Percentiles rank a stretch among this genome's conserved stretches.
phyloP scores from a whole-genome alignment of 2,113 vertebrate species.

The Madoqua kirkii region DNA sequence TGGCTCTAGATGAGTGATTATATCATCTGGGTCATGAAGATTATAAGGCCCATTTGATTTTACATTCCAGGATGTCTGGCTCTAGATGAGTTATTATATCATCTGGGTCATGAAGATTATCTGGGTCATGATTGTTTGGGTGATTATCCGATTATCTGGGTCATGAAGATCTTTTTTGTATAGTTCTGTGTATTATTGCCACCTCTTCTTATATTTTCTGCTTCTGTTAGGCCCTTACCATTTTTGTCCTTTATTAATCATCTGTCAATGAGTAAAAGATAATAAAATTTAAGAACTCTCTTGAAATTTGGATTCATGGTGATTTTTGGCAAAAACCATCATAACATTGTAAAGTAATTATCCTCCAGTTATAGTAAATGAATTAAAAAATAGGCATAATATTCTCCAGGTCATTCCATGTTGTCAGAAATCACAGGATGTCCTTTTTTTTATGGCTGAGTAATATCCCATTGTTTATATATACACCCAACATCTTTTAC shows the following conservation, averaged over 20 bases:
- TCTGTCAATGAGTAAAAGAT: not conserved
- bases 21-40: not conserved
- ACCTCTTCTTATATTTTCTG: not conserved
- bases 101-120: not conserved
- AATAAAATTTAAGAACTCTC: not conserved
- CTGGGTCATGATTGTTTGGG: not conserved
- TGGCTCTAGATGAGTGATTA: not conserved
- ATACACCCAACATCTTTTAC: not conserved
- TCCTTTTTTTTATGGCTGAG: not conserved
- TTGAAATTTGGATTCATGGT: not conserved
- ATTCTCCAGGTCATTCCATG: not conserved
- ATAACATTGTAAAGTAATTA: not conserved
- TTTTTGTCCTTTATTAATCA: not conserved
- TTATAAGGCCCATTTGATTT: not conserved
- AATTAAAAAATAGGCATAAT: not conserved
- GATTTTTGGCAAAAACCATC: not conserved
- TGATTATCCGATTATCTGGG: not conserved
- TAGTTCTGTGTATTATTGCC: not conserved
- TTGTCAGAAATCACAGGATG: not conserved
- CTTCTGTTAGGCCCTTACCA: not conserved
- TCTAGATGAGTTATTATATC: not conserved
- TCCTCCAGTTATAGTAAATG: not conserved
- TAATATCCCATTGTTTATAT: not conserved
- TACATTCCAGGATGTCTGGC: not conserved
- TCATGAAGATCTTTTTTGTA: not conserved